Evolutionary conservation across 2,113 vertebrate genomes (phyloP), one percentile per base, ranked within the genome.

Genomic region (Gnathonemus longibarbis): DNA sequence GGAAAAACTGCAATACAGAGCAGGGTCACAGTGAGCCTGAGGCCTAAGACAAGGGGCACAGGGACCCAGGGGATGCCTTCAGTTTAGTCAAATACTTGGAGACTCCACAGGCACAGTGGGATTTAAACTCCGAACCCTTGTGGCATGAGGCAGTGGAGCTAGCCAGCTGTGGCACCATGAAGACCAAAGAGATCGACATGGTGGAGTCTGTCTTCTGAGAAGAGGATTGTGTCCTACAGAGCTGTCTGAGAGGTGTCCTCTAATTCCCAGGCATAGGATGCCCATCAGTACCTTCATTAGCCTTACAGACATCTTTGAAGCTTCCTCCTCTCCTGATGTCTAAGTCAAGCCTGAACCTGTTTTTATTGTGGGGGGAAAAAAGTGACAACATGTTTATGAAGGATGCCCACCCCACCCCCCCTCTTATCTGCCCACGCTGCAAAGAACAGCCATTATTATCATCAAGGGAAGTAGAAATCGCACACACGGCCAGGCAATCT

Each of bases 401-500:
- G 52, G 53, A 88, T 88, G 52, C 42, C 24, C 52, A 17, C 11
- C 13, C 39, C 50, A 4, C 52, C 3, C 46, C 17, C 6, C 87
- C 35, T 2, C 52, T 52, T 31, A 88, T 21, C 50, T 50, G 35
- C 24, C n/a, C 58, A 89, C 62, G 17, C 66, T 74, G 7, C 88
- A 80, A 80, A 31, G 66, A 80, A 80, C 88, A 77, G 70, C 70
- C 62, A 77, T 89, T 49, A 77, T 89, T 52, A 77, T 89, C 66
- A 77, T 89, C 45, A 89, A 15, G n/a, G 39, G 88, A 53, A 87
- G 24, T 70, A 89, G 45, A 70, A 88, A 88, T 48, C 70, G n/a
- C 62, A 89, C n/a, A 21, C 85, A 49, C 70, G 39, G 46, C 31
- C 52, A 77, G 66, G 70, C 42, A 89, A 80, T 74, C 88, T 89